These are phyloP conservation scores for Coregonus sp. DNA, from an alignment of 2,797 vertebrate genomes.

Conservation along the genomic window DNA sequence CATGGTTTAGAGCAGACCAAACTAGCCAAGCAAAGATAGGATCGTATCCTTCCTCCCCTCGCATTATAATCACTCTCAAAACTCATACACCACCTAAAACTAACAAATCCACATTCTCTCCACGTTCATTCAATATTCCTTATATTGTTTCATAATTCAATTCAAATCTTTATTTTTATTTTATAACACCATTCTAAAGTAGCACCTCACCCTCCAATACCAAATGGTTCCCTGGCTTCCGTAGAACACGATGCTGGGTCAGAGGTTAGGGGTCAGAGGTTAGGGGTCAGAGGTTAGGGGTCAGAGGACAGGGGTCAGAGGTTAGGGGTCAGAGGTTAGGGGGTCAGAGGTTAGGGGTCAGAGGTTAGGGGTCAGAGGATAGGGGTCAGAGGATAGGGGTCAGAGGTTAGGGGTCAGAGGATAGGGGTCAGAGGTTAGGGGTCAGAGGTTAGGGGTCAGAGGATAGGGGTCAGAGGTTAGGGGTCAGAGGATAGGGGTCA, in stretches of 20 bases:
- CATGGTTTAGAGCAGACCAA: background rate
- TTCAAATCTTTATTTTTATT: constrained; percentile 24
- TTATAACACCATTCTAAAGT: constrained; percentile 45
- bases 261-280: no score
- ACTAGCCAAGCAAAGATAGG: constrained; percentile 37
- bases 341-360: no score
- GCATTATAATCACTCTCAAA: constrained; percentile 14
- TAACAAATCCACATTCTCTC: constrained; percentile 41
- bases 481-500: no score
- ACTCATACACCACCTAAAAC: constrained; percentile 28
- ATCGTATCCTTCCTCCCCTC: constrained; percentile 23
- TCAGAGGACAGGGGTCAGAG: no score
- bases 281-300: no score
- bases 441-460: no score
- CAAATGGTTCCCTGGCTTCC: constrained; percentile 33
- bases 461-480: no score
- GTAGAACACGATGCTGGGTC: constrained; percentile 35
- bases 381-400: no score
- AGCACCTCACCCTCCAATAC: constrained; percentile 33
- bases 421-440: no score
- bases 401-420: no score
- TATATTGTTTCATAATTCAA: constrained; percentile 12
- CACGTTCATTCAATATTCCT: constrained; percentile 36
- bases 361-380: no score
- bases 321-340: no score